Conservation (phyloP, 2,888 invertebrate genomes). For the Tenthredo scrophulariae region DNA sequence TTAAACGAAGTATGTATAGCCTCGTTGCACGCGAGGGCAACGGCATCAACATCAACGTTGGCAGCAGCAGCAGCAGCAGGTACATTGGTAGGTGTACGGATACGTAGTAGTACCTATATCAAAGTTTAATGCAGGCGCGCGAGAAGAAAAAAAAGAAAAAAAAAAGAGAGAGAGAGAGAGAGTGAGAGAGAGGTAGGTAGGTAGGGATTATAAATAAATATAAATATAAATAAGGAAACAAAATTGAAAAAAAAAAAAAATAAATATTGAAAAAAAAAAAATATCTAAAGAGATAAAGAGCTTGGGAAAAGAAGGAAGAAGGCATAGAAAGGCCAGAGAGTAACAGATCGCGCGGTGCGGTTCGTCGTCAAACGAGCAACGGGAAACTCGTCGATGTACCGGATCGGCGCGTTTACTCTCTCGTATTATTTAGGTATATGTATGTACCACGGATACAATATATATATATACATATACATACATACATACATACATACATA, state of each 20-base stretch:
- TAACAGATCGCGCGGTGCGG: background rate
- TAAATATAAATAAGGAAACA: too few relatives aligned
- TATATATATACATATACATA: too few relatives aligned
- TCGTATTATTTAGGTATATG: background rate
- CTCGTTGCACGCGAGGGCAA: conserved; percentile 26
- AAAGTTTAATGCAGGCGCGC: background rate
- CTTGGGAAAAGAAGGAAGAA: background rate
- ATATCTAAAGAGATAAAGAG: background rate
- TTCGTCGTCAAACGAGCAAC: conserved; percentile 13
- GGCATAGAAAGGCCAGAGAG: background rate
- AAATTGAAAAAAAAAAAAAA: background rate
- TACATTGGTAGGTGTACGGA: background rate
- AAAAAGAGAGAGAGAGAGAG: background rate
- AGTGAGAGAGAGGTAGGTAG: too few relatives aligned
- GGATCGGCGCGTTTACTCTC: conserved; percentile 10
- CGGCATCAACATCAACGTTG: conserved; percentile 13
- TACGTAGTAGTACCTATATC: background rate
- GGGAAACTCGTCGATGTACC: conserved; percentile 21
- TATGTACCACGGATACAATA: background rate
- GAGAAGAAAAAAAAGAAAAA: background rate
- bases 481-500: too few relatives aligned
- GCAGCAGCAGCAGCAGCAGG: background rate
- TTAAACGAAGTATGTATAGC: conserved; percentile 14
- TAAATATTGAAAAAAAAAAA: background rate
- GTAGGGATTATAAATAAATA: too few relatives aligned